Base-by-base conservation (phyloP, 1,140 invertebrate genomes). In the Orussus abietinus region DNA sequence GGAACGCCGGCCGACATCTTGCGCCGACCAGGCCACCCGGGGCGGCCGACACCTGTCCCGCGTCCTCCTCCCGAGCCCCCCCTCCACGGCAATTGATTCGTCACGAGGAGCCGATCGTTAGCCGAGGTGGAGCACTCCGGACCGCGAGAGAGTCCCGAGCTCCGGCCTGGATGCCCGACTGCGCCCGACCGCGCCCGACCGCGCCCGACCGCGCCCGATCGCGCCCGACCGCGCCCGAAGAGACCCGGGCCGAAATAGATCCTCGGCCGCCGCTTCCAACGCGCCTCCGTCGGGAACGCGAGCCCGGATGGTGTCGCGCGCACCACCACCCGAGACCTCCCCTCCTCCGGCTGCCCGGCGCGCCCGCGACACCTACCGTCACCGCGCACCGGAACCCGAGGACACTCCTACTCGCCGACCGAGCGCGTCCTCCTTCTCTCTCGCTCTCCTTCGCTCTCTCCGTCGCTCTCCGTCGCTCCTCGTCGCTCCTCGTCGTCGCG, bases 41-140 rank as follows among this genome's bases (percentile, higher is more conserved):
- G n/a, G n/a, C n/a, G n/a, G n/a, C n/a, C n/a, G n/a, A n/a, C 18
- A 13, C 20, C 6, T 20, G 35, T 18, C 10, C 31, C 14, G 12
- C 29, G n/a, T 10, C 29, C n/a, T n/a, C n/a, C n/a, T n/a, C n/a
- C n/a, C n/a, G n/a, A 15, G 20, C 40, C 42, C 38, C 38, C 28
- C 38, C 38, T 14, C 38, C 38, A 31, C 17, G 38, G 20, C 38
- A n/a, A 41, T 41, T 41, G 39, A 41, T 41, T 41, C 29, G 39
- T 33, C 18, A 40, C 28, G 19, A 20, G 39, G 25, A 22, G 17
- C 29, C 35, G 35, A 38, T 38, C 35, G 42, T 45, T 45, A 45
- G 20, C 18, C 28, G 22, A 7, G n/a, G 22, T 7, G 22, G n/a
- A 25, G n/a, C 22, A 25, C 22, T n/a, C 22, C 22, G 6, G 22